Evolutionary conservation across 2,797 vertebrate species (phyloP), one percentile per base, ranked within the genome.

Genomic region (Danio albolineatus): DNA sequence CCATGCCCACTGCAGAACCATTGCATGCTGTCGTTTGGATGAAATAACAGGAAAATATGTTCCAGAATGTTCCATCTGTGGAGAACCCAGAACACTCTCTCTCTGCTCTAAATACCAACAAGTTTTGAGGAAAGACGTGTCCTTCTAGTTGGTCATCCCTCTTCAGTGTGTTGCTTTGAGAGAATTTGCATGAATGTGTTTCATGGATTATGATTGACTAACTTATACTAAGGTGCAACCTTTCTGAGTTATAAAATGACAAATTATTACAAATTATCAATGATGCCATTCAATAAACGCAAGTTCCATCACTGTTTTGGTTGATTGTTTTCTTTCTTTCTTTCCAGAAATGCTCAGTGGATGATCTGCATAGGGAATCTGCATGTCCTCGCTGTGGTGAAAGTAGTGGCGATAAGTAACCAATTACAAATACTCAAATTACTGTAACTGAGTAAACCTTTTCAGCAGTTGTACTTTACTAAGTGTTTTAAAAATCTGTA

Each of bases 151-250:
- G 75, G 57, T 74, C 44, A 73, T 73, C 44, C 67, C 53, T 73
- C 7, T 65, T 62, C 51, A 77, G 21, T 57, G 72, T 44, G 57
- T 70, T 70, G 65, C 74, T 73, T 61, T 51, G 66, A 60, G 66
- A 73, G 75, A 84, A 67, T 64, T 73, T 86, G 86, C 86, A 88
- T 86, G 86, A 84, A 56, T 59, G 78, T 59, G 59, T 60, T 88
- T 84, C 74, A 78, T 81, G 57, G 85, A 76, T 65, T 73, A 78
- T 73, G 59, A 69, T 14, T 81, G 76, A 76, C 14, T 72, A 73
- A 81, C 80, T 83, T 83, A 71, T 79, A 17, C 75, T 73, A 81
- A 21, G 36, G 64, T 76, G 21, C 74, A 78, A 82, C 64, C 49
- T 83, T 83, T 84, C 79, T 83, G 79, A 86, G 54, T 38, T 73